Evolutionary conservation across 2,888 invertebrate species (phyloP).

Genomic region (Psylliodes chrysocephalus): DNA sequence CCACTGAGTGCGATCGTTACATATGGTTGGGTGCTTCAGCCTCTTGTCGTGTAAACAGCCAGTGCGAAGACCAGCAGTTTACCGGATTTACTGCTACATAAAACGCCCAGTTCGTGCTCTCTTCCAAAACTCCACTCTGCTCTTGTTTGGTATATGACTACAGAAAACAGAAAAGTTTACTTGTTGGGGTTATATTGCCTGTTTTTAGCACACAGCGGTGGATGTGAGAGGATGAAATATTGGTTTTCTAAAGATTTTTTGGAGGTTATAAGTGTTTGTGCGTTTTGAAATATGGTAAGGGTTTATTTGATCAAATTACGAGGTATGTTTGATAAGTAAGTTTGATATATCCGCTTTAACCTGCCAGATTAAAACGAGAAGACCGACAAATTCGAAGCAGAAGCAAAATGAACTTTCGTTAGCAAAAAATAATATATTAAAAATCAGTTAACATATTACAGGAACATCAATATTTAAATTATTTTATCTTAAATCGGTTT

Average conservation of each 20-base stretch:
- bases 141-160: constrained; percentile 6
- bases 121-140: constrained; percentile 4
- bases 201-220: background rate
- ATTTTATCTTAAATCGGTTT: no score
- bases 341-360: no score
- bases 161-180: constrained; percentile 9
- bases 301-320: no score
- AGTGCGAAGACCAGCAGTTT: constrained; percentile 59
- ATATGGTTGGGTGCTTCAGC: constrained; percentile 54
- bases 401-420: no score
- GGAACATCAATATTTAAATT: no score
- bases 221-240: constrained; percentile 5
- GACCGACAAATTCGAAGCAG: no score
- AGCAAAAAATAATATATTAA: no score
- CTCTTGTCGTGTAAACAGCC: constrained; percentile 60
- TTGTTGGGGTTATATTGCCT: constrained; percentile 12
- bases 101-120: constrained; percentile 46
- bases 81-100: constrained; percentile 60
- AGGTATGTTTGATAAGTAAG: no score
- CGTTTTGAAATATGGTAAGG: no score
- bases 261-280: background rate
- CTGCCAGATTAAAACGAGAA: no score
- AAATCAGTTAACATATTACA: no score
- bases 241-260: background rate
- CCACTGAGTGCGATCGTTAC: constrained; percentile 48